Conservation (phyloP, 1,140 invertebrate species). For the Theocolax elegans region DNA sequence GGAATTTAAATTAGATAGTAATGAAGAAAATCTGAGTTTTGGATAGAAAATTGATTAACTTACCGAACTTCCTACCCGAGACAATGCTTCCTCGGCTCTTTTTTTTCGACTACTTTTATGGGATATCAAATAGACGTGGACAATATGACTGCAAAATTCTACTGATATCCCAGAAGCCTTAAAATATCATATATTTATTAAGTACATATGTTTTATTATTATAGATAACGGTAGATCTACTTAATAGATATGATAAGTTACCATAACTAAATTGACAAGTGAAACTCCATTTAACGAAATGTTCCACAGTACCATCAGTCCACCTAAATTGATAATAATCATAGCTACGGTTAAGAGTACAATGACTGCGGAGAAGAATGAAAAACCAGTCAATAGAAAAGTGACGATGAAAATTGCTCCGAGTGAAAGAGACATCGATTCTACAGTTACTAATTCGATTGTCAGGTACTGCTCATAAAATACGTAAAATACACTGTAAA, state of each 20-base stretch:
- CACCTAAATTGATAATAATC: constrained; percentile 91
- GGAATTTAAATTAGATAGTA: too few species aligned
- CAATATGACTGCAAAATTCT: constrained; percentile 98
- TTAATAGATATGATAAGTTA: constrained; percentile 61
- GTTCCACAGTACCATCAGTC: constrained; percentile 97
- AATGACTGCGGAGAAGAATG: constrained; percentile 88
- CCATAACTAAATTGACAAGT: constrained; percentile 98
- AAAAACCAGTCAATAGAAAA: constrained; percentile 93
- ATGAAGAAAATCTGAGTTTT: too few species aligned
- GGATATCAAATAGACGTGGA: constrained; percentile 89
- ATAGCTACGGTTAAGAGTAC: constrained; percentile 92
- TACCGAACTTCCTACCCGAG: constrained; percentile 92
- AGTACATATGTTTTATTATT: not conserved
- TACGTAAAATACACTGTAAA: constrained; percentile 93
- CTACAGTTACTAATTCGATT: constrained; percentile 90
- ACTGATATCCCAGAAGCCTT: constrained; percentile 97
- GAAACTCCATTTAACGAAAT: constrained; percentile 97
- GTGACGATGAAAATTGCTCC: constrained; percentile 94
- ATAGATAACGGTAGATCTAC: not conserved
- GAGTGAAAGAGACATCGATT: constrained; percentile 88
- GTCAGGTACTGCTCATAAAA: constrained; percentile 99
- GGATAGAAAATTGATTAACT: not conserved
- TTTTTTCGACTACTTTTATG: constrained; percentile 76
- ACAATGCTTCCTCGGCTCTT: constrained; percentile 84
- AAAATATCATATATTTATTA: constrained; percentile 36